Evolutionary conservation across 2,113 vertebrate genomes (phyloP), one percentile per base, ranked within the genome.

Genomic region (Gymnogyps californianus): DNA sequence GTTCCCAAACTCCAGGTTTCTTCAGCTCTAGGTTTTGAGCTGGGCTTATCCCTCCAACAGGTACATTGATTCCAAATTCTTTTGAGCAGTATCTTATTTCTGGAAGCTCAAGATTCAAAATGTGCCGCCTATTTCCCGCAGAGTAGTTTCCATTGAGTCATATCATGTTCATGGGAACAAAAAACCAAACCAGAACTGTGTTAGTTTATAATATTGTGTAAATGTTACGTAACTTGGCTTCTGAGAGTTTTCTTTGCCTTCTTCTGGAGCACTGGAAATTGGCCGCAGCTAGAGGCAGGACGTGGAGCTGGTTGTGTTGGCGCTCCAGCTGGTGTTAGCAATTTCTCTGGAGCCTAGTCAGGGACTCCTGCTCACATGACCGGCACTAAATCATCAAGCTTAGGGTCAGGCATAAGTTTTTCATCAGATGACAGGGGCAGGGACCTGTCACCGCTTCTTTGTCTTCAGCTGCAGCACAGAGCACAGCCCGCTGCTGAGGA

Each of bases 191-290:
- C 66, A 55, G 84, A 62, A 32, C 91, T 44, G 26, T 88, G 93
- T 87, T 93, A 70, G 89, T 93, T 97, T 94, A 96, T 94, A 94
- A 90, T 52, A 10, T 65, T 96, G 87, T 94, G 78, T 92, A 95
- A 97, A 95, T 94, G 94, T 93, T 96, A 97, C 55, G 20, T 91
- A 97, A 96, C 78, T 93, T 93, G 95, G 90, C 92, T 96, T 72
- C 96, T 70, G 71, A 85, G 84, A 94, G 90, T 91, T 96, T 96
- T 88, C 92, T 92, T 96, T 96, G 95, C 96, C 58, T 82, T 90
- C 51, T 93, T 88, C 70, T 95, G 95, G 79, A 95, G 93, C 10
- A 1, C 87, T 97, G 95, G 90, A 96, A 87, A 7, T 49, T 4
- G 49, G 90, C 96, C 90, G 66, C 79, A 19, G 78, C 75, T 76